Evolutionary conservation across 2,113 vertebrate genomes (phyloP), one percentile per base, ranked within the genome.

Genomic region (Coregonus clupeaformis): DNA sequence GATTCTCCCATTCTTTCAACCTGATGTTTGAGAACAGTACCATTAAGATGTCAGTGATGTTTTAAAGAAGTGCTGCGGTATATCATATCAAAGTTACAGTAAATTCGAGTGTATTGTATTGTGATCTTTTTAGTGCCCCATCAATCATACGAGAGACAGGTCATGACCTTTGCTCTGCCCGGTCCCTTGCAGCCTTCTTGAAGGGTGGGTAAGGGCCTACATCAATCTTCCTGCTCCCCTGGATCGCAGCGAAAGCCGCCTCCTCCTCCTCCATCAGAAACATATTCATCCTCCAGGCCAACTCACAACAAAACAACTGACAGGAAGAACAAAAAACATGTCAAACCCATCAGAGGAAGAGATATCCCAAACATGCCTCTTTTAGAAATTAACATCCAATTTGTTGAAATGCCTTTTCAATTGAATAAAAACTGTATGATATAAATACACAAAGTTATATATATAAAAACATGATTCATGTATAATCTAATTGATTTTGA

Each of bases 141-240:
- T 69, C 68, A 75, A 69, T 70, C 69, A 81, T 73, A 59, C 72
- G 69, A 36, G 13, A 77, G 59, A 55, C 74, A 55, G 62, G 66
- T 78, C 32, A 74, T 87, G 79, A 85, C 84, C 85, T 89, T 82
- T 87, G 77, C 84, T 85, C 80, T 74, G 6, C 70, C 30, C 57
- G 75, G 16, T 69, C 75, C n/a, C 49, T 32, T 42, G 80, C 75
- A 73, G 73, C 72, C 76, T 76, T 20, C 57, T 24, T 24, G 7
- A 18, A 71, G 27, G 30, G 9, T 30, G 60, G 60, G 36, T 20
- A 25, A 59, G 30, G 63, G 45, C 63, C 27, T 30, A 30, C 62
- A 20, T 71, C 62, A 9, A 42, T 60, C 55, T 72, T 16, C 25
- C 57, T 20, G 30, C 57, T 60, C 57, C n/a, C 57, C n/a, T 22